Evolutionary conservation across 35 echinoderm and acorn worm species (phyloP).

Genomic region (Eucidaris tribuloides): DNA sequence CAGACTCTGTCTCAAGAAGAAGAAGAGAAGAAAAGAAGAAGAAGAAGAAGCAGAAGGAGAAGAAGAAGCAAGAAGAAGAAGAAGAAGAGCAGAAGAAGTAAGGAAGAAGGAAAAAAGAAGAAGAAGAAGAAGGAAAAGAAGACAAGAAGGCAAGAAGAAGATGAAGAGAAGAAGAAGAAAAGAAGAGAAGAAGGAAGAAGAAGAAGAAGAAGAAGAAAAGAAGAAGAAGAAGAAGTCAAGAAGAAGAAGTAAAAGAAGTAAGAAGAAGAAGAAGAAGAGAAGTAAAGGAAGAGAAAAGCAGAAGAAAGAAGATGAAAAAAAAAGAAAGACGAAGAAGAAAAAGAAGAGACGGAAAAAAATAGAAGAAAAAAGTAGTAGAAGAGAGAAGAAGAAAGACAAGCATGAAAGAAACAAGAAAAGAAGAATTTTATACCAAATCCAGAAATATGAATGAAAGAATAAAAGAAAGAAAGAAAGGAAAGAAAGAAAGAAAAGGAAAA

Average conservation of each 20-base stretch:
- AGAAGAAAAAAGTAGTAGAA: background rate
- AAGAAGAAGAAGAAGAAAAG: background rate
- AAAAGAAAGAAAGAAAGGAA: background rate
- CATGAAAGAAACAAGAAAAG: background rate
- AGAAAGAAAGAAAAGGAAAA: background rate
- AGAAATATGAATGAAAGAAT: background rate
- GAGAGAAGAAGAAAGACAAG: background rate
- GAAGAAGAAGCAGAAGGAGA: too few species aligned
- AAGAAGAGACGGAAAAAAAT: background rate
- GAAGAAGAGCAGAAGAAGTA: background rate
- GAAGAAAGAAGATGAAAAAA: background rate
- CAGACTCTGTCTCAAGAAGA: too few species aligned
- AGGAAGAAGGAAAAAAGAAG: background rate
- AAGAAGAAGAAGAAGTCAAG: background rate
- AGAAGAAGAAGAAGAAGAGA: background rate
- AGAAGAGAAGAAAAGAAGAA: background rate
- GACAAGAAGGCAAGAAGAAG: background rate
- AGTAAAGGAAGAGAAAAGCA: background rate
- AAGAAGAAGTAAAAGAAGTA: background rate
- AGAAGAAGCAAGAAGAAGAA: background rate
- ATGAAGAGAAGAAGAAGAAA: background rate
- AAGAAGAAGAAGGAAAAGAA: background rate
- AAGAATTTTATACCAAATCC: background rate
- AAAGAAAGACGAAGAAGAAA: background rate
- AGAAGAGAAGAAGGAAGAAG: background rate